Base-by-base conservation (phyloP, 2,797 vertebrate genomes). In the Anguilla obscura region DNA sequence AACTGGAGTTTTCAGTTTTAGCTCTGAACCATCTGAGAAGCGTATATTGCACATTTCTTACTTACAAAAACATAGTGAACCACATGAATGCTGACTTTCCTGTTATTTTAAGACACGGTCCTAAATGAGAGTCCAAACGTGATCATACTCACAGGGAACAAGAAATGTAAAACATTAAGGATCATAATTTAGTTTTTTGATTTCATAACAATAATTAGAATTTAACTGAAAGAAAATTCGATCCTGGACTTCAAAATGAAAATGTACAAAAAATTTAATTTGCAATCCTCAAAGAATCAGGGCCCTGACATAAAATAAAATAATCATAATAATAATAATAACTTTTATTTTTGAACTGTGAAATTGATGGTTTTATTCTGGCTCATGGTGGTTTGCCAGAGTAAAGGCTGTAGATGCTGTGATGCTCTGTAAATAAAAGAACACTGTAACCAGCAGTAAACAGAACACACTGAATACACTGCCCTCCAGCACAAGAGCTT, bases 31-130 rank as follows among this genome's bases (percentile, higher is more conserved):
- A 91, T 94, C 93, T 92, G 94, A 96, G 93, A 95, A 92, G 92
- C 85, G 91, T 90, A 94, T 96, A 96, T 96, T 96, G 96, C 96
- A 96, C 95, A 92, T 94, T 94, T 90, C 89, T 93, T 95, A 93
- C 91, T 94, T 93, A 93, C 91, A 93, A 93, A 92, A 94, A 93
- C 69, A 84, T 36, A 84, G 88, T 63, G 79, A 91, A 93, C 88
- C 91, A 91, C 92, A 89, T 85, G 33, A 89, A 90, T 88, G 92
- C 92, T 92, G 63, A 88, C 30, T 66, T 18, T 1, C 60, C 56
- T n/a, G 74, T 82, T 69, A 85, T 90, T 84, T 52, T 89, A 90
- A 63, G 76, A 89, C 84, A 85, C 79, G 54, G 79, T 89, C 86
- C 74, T 33, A 87, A 93, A 86, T 89, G 88, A 88, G 88, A 90